phyloP scores from a whole-genome alignment of 2,888 invertebrate species.

The Caenorhabditis wallacei region DNA sequence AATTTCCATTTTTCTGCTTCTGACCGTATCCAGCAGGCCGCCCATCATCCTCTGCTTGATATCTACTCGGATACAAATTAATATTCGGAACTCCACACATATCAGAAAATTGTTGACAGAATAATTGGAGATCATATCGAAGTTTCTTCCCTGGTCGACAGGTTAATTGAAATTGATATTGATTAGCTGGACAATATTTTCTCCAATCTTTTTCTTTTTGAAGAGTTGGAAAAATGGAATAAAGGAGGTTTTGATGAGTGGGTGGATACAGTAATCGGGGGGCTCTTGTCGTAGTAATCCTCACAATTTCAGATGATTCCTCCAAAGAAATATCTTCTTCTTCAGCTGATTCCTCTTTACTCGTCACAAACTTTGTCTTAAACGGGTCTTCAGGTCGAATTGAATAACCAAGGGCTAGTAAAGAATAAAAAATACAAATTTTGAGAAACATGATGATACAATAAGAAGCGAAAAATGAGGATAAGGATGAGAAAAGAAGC shows the following conservation, averaged over 20 bases:
- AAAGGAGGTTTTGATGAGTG: conserved; percentile 72
- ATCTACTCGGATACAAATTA: conserved; percentile 72
- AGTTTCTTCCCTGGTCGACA: conserved; percentile 79
- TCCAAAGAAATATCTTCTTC: conserved; percentile 62
- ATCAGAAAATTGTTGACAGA: conserved; percentile 79
- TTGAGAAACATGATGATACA: conserved; percentile 18
- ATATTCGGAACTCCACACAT: conserved; percentile 79
- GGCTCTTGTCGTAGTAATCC: conserved; percentile 27
- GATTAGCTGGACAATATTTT: conserved; percentile 78
- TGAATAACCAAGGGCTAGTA: conserved; percentile 8
- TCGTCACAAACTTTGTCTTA: conserved; percentile 54
- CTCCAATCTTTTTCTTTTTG: conserved; percentile 76
- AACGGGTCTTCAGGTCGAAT: conserved; percentile 57
- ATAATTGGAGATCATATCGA: conserved; percentile 79
- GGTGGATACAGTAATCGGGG: conserved; percentile 42
- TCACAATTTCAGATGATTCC: conserved; percentile 30
- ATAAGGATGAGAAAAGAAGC: no score
- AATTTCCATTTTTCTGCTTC: conserved; percentile 80
- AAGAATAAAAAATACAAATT: conserved; percentile 4
- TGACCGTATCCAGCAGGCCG: conserved; percentile 80
- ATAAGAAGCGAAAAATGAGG: neutral
- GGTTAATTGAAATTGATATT: conserved; percentile 78
- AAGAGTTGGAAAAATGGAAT: conserved; percentile 74
- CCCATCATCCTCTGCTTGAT: conserved; percentile 69
- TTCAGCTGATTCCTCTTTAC: conserved; percentile 4